A percentile compares a stretch with the other conserved stretches of the same genome.
Conservation (phyloP, 2,113 vertebrate genomes). For the Nesoenas mayeri region DNA sequence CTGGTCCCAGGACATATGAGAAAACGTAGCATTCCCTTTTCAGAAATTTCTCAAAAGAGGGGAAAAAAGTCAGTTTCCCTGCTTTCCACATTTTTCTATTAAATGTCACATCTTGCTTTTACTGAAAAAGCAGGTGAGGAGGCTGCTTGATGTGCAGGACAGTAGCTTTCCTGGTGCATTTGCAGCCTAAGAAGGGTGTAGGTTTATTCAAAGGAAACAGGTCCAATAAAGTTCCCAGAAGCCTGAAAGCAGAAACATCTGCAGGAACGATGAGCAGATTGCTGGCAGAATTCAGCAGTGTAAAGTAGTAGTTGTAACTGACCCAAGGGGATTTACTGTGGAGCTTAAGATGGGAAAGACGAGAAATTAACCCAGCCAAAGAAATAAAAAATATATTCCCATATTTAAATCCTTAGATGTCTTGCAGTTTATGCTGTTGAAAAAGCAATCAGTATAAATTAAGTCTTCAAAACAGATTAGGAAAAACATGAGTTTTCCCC, state of each 20-base stretch:
- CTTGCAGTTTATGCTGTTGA: conserved; percentile 4
- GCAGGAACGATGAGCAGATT: conserved; percentile 68
- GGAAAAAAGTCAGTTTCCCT: neutral
- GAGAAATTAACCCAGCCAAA: conserved; percentile 32
- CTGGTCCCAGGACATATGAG: neutral
- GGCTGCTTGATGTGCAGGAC: neutral
- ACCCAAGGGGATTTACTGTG: conserved; percentile 57
- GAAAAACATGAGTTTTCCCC: neutral
- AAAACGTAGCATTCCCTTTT: neutral
- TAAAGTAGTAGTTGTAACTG: conserved; percentile 68
- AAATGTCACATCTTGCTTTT: conserved; percentile 22
- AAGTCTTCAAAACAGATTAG: conserved; percentile 13
- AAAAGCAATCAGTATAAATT: conserved; percentile 29
- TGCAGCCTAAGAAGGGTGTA: neutral
- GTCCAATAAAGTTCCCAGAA: conserved; percentile 61
- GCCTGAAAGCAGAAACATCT: conserved; percentile 73
- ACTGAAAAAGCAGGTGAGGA: neutral
- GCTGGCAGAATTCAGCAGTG: conserved; percentile 72
- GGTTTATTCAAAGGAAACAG: conserved; percentile 35
- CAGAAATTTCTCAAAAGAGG: neutral
- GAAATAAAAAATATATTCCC: neutral
- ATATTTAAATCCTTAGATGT: neutral
- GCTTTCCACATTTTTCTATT: neutral
- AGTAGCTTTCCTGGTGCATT: neutral
- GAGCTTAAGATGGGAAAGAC: conserved; percentile 56